These are phyloP conservation scores for Stichopus horrens DNA, from an alignment of 53 echinoderm and acorn worm genomes.

Conservation along the genomic window DNA sequence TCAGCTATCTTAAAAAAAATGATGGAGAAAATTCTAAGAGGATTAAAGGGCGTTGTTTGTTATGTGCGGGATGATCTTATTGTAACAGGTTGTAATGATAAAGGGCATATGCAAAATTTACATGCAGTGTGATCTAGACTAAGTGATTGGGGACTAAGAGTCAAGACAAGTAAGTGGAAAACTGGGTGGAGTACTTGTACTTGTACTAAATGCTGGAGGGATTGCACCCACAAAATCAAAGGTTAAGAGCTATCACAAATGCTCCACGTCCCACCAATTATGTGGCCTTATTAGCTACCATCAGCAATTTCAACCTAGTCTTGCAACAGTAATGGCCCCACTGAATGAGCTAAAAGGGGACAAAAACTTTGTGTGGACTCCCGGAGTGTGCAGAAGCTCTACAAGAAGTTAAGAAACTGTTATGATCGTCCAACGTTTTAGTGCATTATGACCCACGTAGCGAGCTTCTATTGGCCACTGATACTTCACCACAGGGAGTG, in stretches of 20 bases:
- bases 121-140: slow-evolving; percentile 27
- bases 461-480: slow-evolving; percentile 5
- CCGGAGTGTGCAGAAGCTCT: slow-evolving; percentile 12
- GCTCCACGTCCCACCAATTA: slow-evolving; percentile 26
- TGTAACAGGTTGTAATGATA: slow-evolving; percentile 17
- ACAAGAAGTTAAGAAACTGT: slow-evolving; percentile 5
- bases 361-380: slow-evolving; percentile 7
- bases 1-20: slow-evolving; percentile 48
- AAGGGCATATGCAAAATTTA: slow-evolving; percentile 15
- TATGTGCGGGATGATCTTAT: slow-evolving; percentile 44
- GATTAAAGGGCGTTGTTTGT: slow-evolving; percentile 21
- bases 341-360: slow-evolving; percentile 25
- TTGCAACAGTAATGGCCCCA: slow-evolving; percentile 34
- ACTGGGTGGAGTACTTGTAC: slow-evolving; percentile 33
- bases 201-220: slow-evolving; percentile 23
- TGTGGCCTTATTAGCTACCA: slow-evolving; percentile 40
- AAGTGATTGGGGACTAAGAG: background rate
- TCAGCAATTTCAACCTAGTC: slow-evolving; percentile 18
- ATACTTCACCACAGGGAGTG: slow-evolving; percentile 36
- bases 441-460: slow-evolving; percentile 21
- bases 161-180: slow-evolving; percentile 12
- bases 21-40: slow-evolving; percentile 40
- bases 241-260: slow-evolving; percentile 12
- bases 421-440: slow-evolving; percentile 15
- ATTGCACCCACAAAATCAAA: slow-evolving; percentile 30